Base-by-base conservation (phyloP, 2,888 invertebrate species). In the Leptinotarsa tumamoca region DNA sequence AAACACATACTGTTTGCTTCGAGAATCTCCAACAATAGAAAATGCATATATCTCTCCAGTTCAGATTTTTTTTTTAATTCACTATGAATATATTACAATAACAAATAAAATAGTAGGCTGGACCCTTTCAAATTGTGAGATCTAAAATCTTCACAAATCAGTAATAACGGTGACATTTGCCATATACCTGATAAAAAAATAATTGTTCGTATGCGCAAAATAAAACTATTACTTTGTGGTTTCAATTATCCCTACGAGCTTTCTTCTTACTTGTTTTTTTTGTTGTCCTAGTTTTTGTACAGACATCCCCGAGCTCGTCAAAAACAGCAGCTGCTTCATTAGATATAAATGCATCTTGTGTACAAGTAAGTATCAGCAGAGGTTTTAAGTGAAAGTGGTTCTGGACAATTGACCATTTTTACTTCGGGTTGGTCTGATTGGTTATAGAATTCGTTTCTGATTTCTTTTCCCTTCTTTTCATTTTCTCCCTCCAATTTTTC, bases 251-350 rank as follows among this genome's bases (percentile, higher is more conserved):
- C 86, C 93, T 93, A 85, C 94, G 92, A 77, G 91, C 92, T 90
- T 94, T 94, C 90, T 94, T 94, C 91, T 94, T 94, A 88, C 91
- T 91, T 27, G 75, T 79, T 85, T 94, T 94, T 88, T 94, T 94
- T 73, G 91, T 90, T 76, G 91, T 90, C 87, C 94, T 94, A 21
- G 94, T 91, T 85, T 95, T 95, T 82, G 93, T 93, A 94, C 94
- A 95, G 50, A 92, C 90, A 88, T 94, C 94, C 86, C 91, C 91
- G 77, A 92, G 85, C 87, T 92, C 92, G 85, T 92, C 92, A 83
- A 92, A 92, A 71, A 88, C 91, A 75, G 90, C 78, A 74, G 72
- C 74, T 52, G 73, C 14, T 87, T 79, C 85, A 87, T 72, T 61
- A 17, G 18, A 17, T 18, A 70, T 27, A 23, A 23, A 18, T 33